Evolutionary conservation across 2,113 vertebrate genomes (phyloP).

Genomic region (Strix aluco): DNA sequence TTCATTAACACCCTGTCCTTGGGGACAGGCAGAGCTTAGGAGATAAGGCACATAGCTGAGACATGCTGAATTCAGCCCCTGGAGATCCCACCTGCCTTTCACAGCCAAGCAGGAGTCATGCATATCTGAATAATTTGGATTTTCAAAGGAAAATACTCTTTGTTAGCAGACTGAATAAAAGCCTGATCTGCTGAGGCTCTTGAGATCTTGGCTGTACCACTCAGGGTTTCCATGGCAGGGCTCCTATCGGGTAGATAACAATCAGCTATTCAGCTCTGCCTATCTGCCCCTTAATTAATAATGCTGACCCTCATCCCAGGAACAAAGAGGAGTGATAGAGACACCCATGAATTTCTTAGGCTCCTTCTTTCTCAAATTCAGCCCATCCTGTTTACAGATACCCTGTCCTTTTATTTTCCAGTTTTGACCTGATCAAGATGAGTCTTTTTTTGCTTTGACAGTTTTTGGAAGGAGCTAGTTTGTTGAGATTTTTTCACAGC

Average conservation of each 20-base stretch:
- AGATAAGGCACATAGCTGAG: neutral
- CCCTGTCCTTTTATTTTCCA: neutral
- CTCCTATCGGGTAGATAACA: neutral
- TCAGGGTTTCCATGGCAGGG: neutral
- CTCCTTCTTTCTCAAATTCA: neutral
- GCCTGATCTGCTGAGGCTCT: neutral
- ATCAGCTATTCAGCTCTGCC: neutral
- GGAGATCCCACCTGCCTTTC: neutral
- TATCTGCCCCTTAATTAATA: neutral
- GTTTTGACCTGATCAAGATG: neutral
- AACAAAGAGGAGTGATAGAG: neutral
- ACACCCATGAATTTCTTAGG: neutral
- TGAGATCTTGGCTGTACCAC: neutral
- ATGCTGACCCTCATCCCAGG: neutral
- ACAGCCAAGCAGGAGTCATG: fast-evolving
- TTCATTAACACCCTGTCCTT: neutral
- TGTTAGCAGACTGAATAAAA: neutral
- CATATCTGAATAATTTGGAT: neutral
- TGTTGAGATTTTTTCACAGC: neutral
- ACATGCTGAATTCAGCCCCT: neutral
- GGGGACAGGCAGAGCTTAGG: neutral
- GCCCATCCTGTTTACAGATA: neutral
- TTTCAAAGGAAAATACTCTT: neutral
- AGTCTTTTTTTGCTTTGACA: neutral
- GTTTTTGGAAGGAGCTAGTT: neutral